Evolutionary conservation across 2,113 vertebrate genomes (phyloP), one percentile per base, ranked within the genome.

Genomic region (Suricata suricatta): DNA sequence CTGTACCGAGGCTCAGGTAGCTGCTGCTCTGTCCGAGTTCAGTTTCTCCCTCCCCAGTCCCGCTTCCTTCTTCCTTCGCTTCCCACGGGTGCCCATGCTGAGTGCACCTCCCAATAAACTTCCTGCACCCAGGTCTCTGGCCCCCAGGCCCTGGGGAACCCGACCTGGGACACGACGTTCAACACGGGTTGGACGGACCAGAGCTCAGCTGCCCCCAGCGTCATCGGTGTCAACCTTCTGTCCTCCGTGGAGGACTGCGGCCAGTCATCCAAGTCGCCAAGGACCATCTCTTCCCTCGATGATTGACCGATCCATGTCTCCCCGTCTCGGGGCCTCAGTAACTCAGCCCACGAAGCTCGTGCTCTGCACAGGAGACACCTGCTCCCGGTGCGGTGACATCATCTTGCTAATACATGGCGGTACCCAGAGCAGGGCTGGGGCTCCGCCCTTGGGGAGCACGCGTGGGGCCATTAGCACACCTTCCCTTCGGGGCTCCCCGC

Each of bases 221-320:
- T 50, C 50, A 50, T 50, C 25, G 23, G 31, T 25, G 17, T 50
- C 60, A 63, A 54, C 25, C 14, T 33, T 29, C 80, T 33, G 1
- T n/a, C 2, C 2, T 7, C 10, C 2, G 0, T 0, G 21, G 38
- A 57, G 31, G 54, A 13, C 25, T 2, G 25, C 38, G 81, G 50
- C 41, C 15, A 10, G 6, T 2, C 6, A 50, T 5, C 41, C 41
- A 16, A 63, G 72, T 44, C 44, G 47, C 31, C 1, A 1, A 66
- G 82, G 50, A 29, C 41, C 47, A 11, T 16, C 9, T 80, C 81
- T 50, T 23, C 76, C 38, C 35, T 35, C 12, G 86, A 38, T 57
- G 57, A 35, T 0, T 10, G 66, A 76, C 0, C 13, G 16, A 64
- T 33, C 5, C 35, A 15, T 23, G 15, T 3, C 33, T 35, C 16